Evolutionary conservation across 1,140 invertebrate species (phyloP).

Genomic region (Acyrthosiphon pisum): DNA sequence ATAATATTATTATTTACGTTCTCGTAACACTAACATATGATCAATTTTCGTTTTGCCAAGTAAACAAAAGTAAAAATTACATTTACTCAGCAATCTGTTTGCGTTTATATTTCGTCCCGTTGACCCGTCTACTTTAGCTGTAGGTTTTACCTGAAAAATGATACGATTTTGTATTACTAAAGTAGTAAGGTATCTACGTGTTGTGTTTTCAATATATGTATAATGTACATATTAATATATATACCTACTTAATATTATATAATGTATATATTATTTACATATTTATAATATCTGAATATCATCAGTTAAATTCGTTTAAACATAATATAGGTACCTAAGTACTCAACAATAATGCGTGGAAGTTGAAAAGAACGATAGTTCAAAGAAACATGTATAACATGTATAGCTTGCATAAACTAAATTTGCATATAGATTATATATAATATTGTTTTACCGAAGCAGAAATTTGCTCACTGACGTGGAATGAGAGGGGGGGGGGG

Average conservation of each 20-base stretch:
- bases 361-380: not conserved
- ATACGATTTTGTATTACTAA: not conserved
- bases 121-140: not conserved
- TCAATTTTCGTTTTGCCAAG: not conserved
- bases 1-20: constrained; percentile 9
- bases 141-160: constrained; percentile 36
- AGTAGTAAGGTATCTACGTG: not conserved
- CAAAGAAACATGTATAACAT: not conserved
- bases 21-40: not conserved
- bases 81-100: constrained; percentile 32
- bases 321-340: not conserved
- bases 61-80: constrained; percentile 53
- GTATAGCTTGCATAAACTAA: not conserved
- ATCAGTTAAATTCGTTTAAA: not conserved
- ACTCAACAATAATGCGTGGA: not conserved
- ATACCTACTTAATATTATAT: too few species aligned
- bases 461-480: not conserved
- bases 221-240: too few species aligned
- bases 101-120: not conserved
- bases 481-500: too few species aligned
- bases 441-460: too few species aligned
- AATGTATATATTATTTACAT: not conserved
- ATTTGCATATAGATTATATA: too few species aligned
- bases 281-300: not conserved
- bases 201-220: not conserved